Evolutionary conservation across 2,888 invertebrate species (phyloP).

Genomic region (Hedychridium roseum): DNA sequence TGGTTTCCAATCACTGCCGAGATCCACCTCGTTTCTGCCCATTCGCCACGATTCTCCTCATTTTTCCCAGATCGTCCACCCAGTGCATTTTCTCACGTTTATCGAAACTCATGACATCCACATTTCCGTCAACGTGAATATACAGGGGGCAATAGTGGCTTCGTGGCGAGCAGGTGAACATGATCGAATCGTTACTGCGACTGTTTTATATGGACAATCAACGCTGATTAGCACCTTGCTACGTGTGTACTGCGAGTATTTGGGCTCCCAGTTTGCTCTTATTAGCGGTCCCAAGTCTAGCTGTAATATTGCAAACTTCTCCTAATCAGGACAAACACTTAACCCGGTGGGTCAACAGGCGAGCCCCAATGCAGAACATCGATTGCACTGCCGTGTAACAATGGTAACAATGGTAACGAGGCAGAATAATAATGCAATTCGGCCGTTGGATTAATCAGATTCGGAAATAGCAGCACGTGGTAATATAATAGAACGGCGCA

Average conservation of each 20-base stretch:
- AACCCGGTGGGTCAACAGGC: conserved; percentile 38
- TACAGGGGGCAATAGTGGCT: not conserved
- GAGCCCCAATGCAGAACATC: not conserved
- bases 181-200: not conserved
- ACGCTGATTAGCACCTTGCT: conserved; percentile 32
- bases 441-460: no score
- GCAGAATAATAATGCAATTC: no score
- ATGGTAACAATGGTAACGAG: no score
- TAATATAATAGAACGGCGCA: no score
- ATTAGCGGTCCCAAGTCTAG: conserved; percentile 32
- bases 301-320: conserved; percentile 41
- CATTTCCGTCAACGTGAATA: not conserved
- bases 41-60: not conserved
- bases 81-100: conserved; percentile 2
- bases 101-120: not conserved
- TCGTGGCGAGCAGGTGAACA: not conserved
- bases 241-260: conserved; percentile 23
- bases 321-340: conserved; percentile 40
- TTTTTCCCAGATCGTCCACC: not conserved
- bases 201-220: conserved; percentile 24
- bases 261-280: conserved; percentile 12
- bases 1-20: conserved; percentile 20
- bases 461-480: no score
- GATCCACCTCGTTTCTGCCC: not conserved
- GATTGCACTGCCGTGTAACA: no score